phyloP scores from a whole-genome alignment of 2,113 vertebrate genomes.

The Syngnathoides biaculeatus region DNA sequence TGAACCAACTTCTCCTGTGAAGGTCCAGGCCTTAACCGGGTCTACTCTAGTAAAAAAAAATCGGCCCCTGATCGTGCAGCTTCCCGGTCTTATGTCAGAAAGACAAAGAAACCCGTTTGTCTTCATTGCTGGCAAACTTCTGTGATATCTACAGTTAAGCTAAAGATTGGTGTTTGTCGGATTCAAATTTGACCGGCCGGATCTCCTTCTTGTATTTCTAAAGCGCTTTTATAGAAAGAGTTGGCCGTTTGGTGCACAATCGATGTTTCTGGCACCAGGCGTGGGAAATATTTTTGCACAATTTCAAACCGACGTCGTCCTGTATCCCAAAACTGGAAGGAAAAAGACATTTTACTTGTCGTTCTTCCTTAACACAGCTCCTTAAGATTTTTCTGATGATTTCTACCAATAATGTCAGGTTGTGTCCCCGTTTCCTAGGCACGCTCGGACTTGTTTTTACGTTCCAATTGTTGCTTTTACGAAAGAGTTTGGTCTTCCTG shows the following conservation, averaged over 20 bases:
- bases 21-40: not conserved
- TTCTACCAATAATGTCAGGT: slow-evolving; percentile 19
- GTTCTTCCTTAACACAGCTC: not conserved
- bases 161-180: not conserved
- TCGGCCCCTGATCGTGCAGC: no score
- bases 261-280: no score
- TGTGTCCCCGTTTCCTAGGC: no score
- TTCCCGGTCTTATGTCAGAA: not conserved
- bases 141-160: slow-evolving; percentile 1
- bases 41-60: no score
- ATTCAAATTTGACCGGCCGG: not conserved
- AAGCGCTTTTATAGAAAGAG: slow-evolving; percentile 2
- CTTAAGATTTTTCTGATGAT: no score
- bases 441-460: not conserved
- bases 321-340: not conserved
- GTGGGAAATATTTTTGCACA: slow-evolving; percentile 31
- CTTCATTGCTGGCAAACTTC: not conserved
- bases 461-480: no score
- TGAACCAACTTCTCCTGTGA: slow-evolving; percentile 36
- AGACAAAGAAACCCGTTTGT: not conserved
- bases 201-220: slow-evolving; percentile 4
- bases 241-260: not conserved
- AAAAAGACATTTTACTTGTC: not conserved
- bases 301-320: slow-evolving; percentile 29
- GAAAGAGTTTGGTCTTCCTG: no score